These are phyloP conservation scores for Bovichtus variegatus DNA, from an alignment of 2,797 vertebrate species.

Conservation along the genomic window DNA sequence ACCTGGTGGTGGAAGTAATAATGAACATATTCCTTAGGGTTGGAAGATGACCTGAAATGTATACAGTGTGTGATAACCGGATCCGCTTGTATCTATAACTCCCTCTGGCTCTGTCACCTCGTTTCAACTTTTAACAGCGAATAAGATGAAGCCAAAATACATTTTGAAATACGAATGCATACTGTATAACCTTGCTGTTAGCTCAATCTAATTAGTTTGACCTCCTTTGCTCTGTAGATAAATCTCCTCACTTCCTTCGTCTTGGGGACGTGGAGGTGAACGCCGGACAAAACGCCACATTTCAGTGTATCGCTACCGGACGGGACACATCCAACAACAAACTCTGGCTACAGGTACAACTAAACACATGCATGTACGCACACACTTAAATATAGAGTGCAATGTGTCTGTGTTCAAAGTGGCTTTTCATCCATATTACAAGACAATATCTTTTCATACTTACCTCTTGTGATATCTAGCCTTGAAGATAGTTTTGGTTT, in stretches of 20 bases:
- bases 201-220: slow-evolving; percentile 29
- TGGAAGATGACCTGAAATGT: slow-evolving; percentile 35
- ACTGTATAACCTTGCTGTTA: background rate
- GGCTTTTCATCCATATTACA: too few species aligned
- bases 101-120: slow-evolving; percentile 28
- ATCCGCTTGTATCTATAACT: slow-evolving; percentile 22
- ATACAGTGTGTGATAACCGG: slow-evolving; percentile 23
- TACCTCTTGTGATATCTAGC: background rate
- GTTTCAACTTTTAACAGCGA: slow-evolving; percentile 21
- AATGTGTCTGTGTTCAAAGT: too few species aligned
- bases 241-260: slow-evolving; percentile 97
- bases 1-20: slow-evolving; percentile 28
- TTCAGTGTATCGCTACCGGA: slow-evolving; percentile 97
- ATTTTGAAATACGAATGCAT: background rate
- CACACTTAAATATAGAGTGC: background rate
- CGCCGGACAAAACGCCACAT: slow-evolving; percentile 97
- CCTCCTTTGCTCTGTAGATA: slow-evolving; percentile 81
- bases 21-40: slow-evolving; percentile 46
- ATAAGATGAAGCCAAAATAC: slow-evolving; percentile 6
- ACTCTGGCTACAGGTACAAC: slow-evolving; percentile 95
- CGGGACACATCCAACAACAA: slow-evolving; percentile 95
- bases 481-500: background rate
- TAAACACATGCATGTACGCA: background rate
- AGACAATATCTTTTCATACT: background rate
- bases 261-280: slow-evolving; percentile 98